A percentile compares a stretch with the other conserved stretches of the same genome.
Conservation (phyloP, 1,140 invertebrate genomes). For the Zelostemma sp. region DNA sequence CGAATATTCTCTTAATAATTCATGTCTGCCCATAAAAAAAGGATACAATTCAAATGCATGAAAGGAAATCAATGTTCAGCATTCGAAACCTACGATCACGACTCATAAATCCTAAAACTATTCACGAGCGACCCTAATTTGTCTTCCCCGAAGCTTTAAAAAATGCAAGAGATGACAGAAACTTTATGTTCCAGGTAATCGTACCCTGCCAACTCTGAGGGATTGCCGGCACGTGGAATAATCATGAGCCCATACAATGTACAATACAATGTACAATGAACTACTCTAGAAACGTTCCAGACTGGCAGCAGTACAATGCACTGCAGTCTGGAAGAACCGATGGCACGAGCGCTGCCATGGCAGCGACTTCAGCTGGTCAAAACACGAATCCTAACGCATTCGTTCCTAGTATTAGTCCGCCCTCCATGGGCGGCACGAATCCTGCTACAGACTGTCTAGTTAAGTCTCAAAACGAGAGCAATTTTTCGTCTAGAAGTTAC, state of each 20-base stretch:
- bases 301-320: constrained; percentile 63
- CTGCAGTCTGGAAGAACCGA: constrained; percentile 52
- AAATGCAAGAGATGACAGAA: no score
- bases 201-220: constrained; percentile 23
- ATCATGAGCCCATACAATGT: constrained; percentile 39
- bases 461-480: constrained; percentile 48
- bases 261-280: constrained; percentile 64
- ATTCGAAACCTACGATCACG: no score
- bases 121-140: no score
- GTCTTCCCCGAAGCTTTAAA: no score
- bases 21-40: no score
- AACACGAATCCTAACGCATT: constrained; percentile 47
- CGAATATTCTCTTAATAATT: no score
- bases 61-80: no score
- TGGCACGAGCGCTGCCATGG: constrained; percentile 32
- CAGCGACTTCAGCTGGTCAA: constrained; percentile 41
- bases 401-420: constrained; percentile 47
- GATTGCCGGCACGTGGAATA: constrained; percentile 27
- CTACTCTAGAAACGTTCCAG: constrained; percentile 61
- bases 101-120: no score
- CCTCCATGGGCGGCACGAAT: constrained; percentile 44
- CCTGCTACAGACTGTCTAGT: constrained; percentile 36
- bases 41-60: no score
- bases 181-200: constrained; percentile 36
- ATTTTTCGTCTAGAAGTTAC: constrained; percentile 44